Percentiles rank a stretch among this genome's conserved stretches.
These are phyloP conservation scores for Drosophila leonis DNA, from an alignment of 2,888 invertebrate species.

Conservation along the genomic window DNA sequence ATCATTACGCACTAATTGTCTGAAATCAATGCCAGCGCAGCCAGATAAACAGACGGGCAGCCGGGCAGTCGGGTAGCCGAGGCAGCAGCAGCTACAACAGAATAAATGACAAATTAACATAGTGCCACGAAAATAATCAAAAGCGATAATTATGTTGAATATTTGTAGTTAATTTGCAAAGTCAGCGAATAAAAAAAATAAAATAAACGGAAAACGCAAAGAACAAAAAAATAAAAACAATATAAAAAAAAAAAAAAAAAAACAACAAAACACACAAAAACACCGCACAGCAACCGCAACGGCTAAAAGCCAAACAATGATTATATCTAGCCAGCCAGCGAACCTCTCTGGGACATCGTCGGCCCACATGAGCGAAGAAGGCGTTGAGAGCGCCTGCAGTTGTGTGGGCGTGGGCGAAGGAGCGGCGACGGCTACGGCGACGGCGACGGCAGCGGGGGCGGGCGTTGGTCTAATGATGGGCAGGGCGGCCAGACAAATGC, in stretches of 20 bases:
- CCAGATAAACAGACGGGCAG: conserved; percentile 53
- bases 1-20: conserved; percentile 78
- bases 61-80: conserved; percentile 9
- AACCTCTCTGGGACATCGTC: conserved; percentile 60
- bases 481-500: conserved; percentile 43
- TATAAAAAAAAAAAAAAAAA: neutral
- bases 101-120: conserved; percentile 72
- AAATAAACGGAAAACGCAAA: conserved; percentile 16
- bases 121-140: conserved; percentile 67
- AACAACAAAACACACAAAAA: conserved; percentile 1
- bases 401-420: conserved; percentile 39
- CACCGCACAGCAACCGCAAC: conserved; percentile 5
- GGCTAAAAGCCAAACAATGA: conserved; percentile 57
- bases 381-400: conserved; percentile 57
- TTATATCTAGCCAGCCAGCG: conserved; percentile 67
- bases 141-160: conserved; percentile 67
- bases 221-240: conserved; percentile 9
- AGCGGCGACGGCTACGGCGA: conserved; percentile 4
- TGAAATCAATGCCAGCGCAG: conserved; percentile 68
- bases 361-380: conserved; percentile 58
- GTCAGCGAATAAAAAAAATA: conserved; percentile 26
- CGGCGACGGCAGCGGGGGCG: conserved; percentile 10
- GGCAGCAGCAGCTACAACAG: conserved; percentile 18
- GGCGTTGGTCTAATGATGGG: conserved; percentile 33
- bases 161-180: conserved; percentile 69